phyloP scores from a whole-genome alignment of 2,113 vertebrate genomes.

The Serilophus lunatus region DNA sequence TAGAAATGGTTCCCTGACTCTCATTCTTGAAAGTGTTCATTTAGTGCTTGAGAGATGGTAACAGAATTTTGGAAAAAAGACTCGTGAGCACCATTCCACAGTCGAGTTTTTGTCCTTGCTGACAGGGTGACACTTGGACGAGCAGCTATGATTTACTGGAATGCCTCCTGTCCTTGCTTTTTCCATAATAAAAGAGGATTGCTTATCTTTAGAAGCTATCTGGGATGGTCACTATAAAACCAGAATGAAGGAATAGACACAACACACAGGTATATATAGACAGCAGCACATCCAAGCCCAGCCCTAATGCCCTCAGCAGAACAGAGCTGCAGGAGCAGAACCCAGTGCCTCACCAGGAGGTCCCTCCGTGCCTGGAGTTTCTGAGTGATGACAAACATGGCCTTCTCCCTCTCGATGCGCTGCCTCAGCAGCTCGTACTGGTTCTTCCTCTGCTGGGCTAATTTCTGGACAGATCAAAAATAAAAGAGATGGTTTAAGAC shows the following conservation, averaged over 20 bases:
- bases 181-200: background rate
- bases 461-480: conserved; percentile 69
- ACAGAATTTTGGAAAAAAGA: background rate
- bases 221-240: background rate
- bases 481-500: background rate
- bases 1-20: conserved; percentile 28
- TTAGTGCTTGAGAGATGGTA: background rate
- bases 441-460: conserved; percentile 80
- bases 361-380: conserved; percentile 96
- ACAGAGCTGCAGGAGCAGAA: background rate
- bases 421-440: conserved; percentile 88
- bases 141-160: background rate
- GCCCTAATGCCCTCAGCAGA: background rate
- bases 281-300: background rate
- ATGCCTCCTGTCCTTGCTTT: background rate
- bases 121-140: background rate
- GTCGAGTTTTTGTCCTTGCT: background rate
- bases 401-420: conserved; percentile 90
- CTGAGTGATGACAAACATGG: conserved; percentile 89
- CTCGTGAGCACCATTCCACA: background rate
- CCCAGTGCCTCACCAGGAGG: conserved; percentile 81
- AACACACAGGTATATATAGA: background rate
- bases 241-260: background rate
- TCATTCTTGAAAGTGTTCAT: background rate
- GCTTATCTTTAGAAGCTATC: background rate